Percentiles rank a stretch among this genome's conserved stretches.
These are phyloP conservation scores for Discoglossus pictus DNA, from an alignment of 2,797 vertebrate genomes.

Conservation along the genomic window DNA sequence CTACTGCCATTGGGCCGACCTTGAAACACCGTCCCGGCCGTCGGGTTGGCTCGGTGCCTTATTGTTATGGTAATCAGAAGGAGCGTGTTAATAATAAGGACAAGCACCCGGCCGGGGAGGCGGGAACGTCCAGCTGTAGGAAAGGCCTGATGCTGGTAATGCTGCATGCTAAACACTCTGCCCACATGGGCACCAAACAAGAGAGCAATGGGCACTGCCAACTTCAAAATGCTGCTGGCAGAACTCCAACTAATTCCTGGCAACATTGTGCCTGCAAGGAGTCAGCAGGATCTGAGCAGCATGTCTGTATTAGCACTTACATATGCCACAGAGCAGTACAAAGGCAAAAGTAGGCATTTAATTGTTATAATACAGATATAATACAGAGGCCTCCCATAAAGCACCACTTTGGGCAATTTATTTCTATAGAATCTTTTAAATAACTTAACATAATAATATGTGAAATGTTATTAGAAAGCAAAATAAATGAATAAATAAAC, in stretches of 20 bases:
- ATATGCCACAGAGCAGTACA: slow-evolving; percentile 22
- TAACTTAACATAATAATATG: too few relatives aligned
- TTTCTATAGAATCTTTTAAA: too few relatives aligned
- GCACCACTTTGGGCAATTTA: too few relatives aligned
- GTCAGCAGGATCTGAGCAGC: slow-evolving; percentile 24
- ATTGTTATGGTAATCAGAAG: slow-evolving; percentile 36
- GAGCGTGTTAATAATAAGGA: slow-evolving; percentile 40
- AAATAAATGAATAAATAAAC: too few relatives aligned
- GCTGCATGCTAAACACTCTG: slow-evolving; percentile 36
- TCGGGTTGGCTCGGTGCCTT: slow-evolving; percentile 21
- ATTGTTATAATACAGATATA: slow-evolving; percentile 4
- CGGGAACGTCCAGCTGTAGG: slow-evolving; percentile 14
- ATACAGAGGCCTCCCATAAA: too few relatives aligned
- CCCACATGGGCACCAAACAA: slow-evolving; percentile 40
- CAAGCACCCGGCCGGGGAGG: slow-evolving; percentile 2
- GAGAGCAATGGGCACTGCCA: slow-evolving; percentile 33
- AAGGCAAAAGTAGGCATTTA: background rate
- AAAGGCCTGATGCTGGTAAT: slow-evolving; percentile 28
- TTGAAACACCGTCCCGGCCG: slow-evolving; percentile 29
- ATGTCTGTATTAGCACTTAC: slow-evolving; percentile 1
- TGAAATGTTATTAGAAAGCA: too few relatives aligned
- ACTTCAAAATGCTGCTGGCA: slow-evolving; percentile 34
- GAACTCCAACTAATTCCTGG: slow-evolving; percentile 17
- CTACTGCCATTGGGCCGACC: too few relatives aligned
- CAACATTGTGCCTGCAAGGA: slow-evolving; percentile 6